phyloP scores from a whole-genome alignment of 2,113 vertebrate genomes.

The Odocoileus virginianus region DNA sequence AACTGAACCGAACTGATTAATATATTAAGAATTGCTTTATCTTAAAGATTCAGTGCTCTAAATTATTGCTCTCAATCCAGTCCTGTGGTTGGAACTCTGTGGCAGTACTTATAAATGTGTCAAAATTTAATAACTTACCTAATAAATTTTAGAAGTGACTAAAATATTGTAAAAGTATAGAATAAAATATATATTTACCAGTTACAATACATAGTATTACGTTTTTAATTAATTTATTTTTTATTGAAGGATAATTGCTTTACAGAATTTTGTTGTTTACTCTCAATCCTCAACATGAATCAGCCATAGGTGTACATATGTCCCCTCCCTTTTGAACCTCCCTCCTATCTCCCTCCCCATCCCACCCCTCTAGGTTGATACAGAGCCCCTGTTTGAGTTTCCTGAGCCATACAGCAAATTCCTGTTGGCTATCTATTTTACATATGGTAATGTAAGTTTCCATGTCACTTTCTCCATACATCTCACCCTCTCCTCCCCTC shows the following conservation, averaged over 20 bases:
- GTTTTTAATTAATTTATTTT: background rate
- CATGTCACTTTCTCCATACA: background rate
- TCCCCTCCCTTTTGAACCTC: background rate
- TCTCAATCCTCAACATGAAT: background rate
- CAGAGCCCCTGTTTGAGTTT: background rate
- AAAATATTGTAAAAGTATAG: background rate
- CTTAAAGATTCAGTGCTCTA: background rate
- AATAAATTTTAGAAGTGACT: slow-evolving; percentile 27
- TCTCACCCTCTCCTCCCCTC: background rate
- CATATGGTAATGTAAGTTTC: background rate
- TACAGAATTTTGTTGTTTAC: background rate
- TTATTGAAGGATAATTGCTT: background rate
- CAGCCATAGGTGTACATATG: background rate
- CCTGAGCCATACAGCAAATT: background rate
- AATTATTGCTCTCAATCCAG: background rate
- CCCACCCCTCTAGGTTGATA: background rate
- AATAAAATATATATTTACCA: slow-evolving; percentile 47
- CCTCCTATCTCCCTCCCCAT: background rate
- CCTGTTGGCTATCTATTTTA: background rate
- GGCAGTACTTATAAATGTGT: background rate
- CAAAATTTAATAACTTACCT: slow-evolving; percentile 11
- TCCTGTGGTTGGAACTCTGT: background rate
- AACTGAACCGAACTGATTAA: background rate
- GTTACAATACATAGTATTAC: background rate
- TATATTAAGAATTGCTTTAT: background rate